These are phyloP conservation scores for Clarias macrocephalus DNA, from an alignment of 2,113 vertebrate genomes.

Conservation along the genomic window DNA sequence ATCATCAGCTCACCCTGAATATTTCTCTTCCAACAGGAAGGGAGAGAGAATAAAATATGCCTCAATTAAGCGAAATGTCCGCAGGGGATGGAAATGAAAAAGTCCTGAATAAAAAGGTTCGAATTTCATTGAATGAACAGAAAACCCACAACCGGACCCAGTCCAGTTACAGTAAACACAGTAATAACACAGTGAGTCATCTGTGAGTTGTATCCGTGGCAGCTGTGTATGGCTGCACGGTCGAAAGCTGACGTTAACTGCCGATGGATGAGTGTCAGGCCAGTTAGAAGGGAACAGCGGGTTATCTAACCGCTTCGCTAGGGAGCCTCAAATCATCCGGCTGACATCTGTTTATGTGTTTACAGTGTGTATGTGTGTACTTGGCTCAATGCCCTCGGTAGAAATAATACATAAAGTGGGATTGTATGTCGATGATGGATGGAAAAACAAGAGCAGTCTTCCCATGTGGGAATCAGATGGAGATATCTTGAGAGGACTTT, in stretches of 20 bases:
- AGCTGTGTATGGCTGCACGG: background rate
- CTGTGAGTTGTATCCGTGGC: background rate
- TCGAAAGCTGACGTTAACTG: constrained; percentile 10
- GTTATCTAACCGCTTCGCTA: constrained; percentile 1
- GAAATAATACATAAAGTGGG: background rate
- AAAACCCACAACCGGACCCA: background rate
- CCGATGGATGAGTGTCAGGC: background rate
- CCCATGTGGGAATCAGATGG: background rate
- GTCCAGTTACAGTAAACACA: constrained; percentile 19
- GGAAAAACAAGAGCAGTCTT: background rate
- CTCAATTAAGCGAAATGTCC: background rate
- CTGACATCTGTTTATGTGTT: constrained; percentile 8
- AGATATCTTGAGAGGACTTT: background rate
- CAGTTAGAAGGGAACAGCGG: background rate
- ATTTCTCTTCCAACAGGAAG: background rate
- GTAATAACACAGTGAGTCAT: constrained; percentile 26
- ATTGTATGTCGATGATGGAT: background rate
- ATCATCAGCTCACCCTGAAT: background rate
- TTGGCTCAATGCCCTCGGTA: background rate
- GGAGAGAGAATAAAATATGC: background rate
- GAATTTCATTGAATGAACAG: background rate
- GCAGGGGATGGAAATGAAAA: background rate
- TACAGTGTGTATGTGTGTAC: constrained; percentile 1
- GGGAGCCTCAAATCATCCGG: constrained; percentile 7
- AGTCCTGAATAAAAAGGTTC: no score